Conservation (phyloP, 2,888 invertebrate species). For the Colostygia pectinataria region DNA sequence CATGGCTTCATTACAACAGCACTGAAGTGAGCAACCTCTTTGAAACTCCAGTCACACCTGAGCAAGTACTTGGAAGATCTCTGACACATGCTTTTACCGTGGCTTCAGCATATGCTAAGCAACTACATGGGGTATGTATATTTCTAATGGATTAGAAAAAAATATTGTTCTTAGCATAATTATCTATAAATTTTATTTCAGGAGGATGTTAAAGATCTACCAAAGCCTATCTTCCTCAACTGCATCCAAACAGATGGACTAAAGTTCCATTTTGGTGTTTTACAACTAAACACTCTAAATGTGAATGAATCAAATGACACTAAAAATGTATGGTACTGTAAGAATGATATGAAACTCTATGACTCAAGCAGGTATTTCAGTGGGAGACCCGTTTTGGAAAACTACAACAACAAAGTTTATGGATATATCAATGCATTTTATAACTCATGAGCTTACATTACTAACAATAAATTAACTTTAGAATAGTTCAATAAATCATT, state of each 20-base stretch:
- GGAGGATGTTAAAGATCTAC: conserved; percentile 85
- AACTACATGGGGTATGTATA: conserved; percentile 86
- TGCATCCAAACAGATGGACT: conserved; percentile 91
- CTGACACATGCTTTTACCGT: conserved; percentile 89
- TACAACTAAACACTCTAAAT: conserved; percentile 92
- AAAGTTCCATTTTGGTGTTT: conserved; percentile 90
- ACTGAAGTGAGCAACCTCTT: conserved; percentile 86
- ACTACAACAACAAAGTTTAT: conserved; percentile 91
- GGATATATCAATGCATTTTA: conserved; percentile 91
- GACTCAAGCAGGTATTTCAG: conserved; percentile 84
- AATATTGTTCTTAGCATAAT: no score
- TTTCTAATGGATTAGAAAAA: background rate
- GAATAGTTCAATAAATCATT: conserved; percentile 45
- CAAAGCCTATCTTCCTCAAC: conserved; percentile 91
- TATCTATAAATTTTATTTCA: conserved; percentile 42
- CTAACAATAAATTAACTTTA: conserved; percentile 34
- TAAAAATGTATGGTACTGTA: conserved; percentile 92
- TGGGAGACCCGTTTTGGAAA: conserved; percentile 86
- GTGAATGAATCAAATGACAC: conserved; percentile 80
- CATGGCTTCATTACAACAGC: conserved; percentile 87
- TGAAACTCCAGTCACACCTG: conserved; percentile 85
- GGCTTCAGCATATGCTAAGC: conserved; percentile 90
- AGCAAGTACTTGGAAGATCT: conserved; percentile 87
- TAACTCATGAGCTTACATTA: conserved; percentile 76
- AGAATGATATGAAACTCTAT: conserved; percentile 85